Conservation (phyloP, 2,888 invertebrate species). For the Coremacera marginata region DNA sequence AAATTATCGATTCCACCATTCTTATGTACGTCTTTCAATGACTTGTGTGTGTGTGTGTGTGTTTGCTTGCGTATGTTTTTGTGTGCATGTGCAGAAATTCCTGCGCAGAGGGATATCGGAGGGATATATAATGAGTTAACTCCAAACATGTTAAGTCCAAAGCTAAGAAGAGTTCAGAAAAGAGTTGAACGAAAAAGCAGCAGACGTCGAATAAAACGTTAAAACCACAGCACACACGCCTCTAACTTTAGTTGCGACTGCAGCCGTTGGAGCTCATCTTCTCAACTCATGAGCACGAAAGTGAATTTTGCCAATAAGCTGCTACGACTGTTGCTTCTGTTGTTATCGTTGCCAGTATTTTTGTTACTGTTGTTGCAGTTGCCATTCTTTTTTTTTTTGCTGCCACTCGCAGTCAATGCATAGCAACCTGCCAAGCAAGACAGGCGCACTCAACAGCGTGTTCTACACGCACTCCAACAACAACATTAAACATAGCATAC, state of each 20-base stretch:
- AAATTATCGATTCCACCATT: constrained; percentile 48
- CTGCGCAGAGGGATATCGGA: constrained; percentile 51
- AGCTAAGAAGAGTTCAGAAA: constrained; percentile 39
- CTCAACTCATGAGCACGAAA: constrained; percentile 58
- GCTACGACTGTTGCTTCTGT: constrained; percentile 24
- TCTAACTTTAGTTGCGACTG: constrained; percentile 35
- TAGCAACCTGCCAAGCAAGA: constrained; percentile 32
- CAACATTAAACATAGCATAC: constrained; percentile 22
- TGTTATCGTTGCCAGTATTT: constrained; percentile 27
- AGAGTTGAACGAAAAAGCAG: constrained; percentile 35
- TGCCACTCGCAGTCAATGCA: constrained; percentile 31
- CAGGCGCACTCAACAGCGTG: constrained; percentile 35
- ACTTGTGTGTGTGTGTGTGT: not conserved
- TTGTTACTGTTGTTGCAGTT: constrained; percentile 41
- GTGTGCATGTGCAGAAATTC: constrained; percentile 44
- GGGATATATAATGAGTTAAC: constrained; percentile 40
- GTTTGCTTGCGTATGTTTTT: not conserved
- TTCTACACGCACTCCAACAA: constrained; percentile 38
- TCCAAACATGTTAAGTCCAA: constrained; percentile 36
- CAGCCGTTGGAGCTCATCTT: not conserved
- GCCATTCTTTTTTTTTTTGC: not conserved
- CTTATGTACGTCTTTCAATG: not conserved
- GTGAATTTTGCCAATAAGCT: constrained; percentile 53
- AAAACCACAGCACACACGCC: constrained; percentile 28
- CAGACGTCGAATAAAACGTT: constrained; percentile 30